Evolutionary conservation across 2,888 invertebrate species (phyloP).

Genomic region (Physocephala rufipes): DNA sequence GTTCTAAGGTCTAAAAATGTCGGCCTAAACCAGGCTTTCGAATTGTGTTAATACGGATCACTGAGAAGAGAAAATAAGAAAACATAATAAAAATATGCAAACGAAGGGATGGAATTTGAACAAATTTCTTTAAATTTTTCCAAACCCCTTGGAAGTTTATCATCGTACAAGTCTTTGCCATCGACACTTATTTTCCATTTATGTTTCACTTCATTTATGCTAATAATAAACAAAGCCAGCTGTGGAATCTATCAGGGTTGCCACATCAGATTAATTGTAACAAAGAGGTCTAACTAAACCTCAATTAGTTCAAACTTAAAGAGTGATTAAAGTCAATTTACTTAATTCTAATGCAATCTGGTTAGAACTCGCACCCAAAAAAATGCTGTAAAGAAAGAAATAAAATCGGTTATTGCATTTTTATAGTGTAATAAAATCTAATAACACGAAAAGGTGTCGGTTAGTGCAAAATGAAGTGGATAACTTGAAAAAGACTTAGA

Average conservation of each 20-base stretch:
- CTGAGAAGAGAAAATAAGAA: too few species aligned
- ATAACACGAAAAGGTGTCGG: too few species aligned
- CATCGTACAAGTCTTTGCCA: conserved; percentile 10
- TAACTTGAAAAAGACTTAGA: neutral
- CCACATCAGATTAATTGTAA: conserved; percentile 10
- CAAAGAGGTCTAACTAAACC: neutral
- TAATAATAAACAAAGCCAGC: conserved; percentile 16
- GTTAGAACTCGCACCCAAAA: too few species aligned
- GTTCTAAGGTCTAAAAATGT: too few species aligned
- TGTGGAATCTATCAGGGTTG: conserved; percentile 16
- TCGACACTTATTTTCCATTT: conserved; percentile 7
- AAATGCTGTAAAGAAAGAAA: too few species aligned
- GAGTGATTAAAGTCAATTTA: too few species aligned
- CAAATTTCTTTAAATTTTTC: conserved; percentile 19
- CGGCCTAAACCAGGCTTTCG: too few species aligned
- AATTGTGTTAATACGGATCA: too few species aligned
- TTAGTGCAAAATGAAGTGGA: neutral
- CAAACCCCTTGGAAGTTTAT: conserved; percentile 11
- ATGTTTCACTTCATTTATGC: conserved; percentile 23
- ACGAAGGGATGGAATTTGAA: conserved; percentile 1
- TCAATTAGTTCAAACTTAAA: neutral
- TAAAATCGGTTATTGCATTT: too few species aligned
- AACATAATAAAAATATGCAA: conserved; percentile 25
- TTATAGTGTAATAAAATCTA: neutral
- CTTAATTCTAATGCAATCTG: too few species aligned